Evolutionary conservation across 2,113 vertebrate species (phyloP).

Genomic region (Gnathonemus longibarbis): DNA sequence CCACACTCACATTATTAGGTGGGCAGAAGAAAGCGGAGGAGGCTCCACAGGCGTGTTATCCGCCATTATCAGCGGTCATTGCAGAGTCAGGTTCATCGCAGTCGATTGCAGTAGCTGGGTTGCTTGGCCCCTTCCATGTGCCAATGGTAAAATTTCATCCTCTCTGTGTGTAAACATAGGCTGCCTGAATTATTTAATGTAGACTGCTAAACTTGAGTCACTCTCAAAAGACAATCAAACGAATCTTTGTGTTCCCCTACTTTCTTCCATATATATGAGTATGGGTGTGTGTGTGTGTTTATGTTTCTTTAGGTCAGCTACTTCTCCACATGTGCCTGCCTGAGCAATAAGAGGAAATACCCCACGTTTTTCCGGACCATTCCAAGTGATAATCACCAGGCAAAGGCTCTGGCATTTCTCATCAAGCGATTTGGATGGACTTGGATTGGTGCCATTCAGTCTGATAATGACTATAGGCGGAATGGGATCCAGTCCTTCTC

Average conservation of each 20-base stretch:
- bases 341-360: conserved; percentile 60
- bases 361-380: conserved; percentile 64
- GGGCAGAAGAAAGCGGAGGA: conserved; percentile 24
- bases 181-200: neutral
- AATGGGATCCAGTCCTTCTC: conserved; percentile 57
- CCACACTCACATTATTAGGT: conserved; percentile 51
- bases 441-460: conserved; percentile 62
- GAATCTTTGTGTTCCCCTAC: neutral
- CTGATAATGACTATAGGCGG: conserved; percentile 61
- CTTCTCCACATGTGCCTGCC: conserved; percentile 61
- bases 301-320: conserved; percentile 57
- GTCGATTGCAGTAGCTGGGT: conserved; percentile 54
- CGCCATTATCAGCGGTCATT: conserved; percentile 53
- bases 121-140: conserved; percentile 57
- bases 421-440: conserved; percentile 61
- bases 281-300: neutral
- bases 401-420: conserved; percentile 60
- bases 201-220: neutral
- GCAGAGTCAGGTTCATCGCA: conserved; percentile 64
- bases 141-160: conserved; percentile 51
- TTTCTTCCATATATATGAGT: neutral
- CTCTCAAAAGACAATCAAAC: neutral
- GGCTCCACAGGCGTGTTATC: conserved; percentile 33
- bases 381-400: conserved; percentile 60
- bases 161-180: neutral